These are phyloP conservation scores for Leptatherina wallacei DNA, from an alignment of 2,797 vertebrate genomes.

Conservation along the genomic window DNA sequence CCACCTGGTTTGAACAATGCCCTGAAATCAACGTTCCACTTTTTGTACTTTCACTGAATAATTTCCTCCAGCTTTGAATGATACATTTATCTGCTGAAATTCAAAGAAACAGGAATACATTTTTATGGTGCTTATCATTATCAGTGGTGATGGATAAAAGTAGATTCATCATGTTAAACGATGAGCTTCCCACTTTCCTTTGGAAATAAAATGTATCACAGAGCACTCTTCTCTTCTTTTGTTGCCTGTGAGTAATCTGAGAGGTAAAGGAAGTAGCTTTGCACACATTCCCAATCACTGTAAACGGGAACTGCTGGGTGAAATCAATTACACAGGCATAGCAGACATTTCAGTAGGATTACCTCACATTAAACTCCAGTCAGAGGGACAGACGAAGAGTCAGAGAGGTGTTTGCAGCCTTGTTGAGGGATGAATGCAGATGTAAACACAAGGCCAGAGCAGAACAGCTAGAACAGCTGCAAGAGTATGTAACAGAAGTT, in stretches of 20 bases:
- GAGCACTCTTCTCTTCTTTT: conserved; percentile 46
- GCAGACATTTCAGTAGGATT: conserved; percentile 66
- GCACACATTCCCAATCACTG: conserved; percentile 58
- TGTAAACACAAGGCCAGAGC: conserved; percentile 67
- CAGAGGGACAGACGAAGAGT: conserved; percentile 7
- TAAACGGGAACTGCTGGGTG: conserved; percentile 55
- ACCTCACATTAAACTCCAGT: conserved; percentile 62
- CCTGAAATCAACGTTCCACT: conserved; percentile 31
- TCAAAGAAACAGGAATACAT: conserved; percentile 42
- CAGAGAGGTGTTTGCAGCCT: conserved; percentile 34
- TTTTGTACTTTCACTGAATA: conserved; percentile 14
- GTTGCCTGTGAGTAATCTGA: conserved; percentile 56
- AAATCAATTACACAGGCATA: conserved; percentile 67
- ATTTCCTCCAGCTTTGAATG: conserved; percentile 31
- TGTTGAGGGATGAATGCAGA: conserved; percentile 46
- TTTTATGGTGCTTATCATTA: conserved; percentile 29
- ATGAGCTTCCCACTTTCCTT: conserved; percentile 43
- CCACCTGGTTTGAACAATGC: conserved; percentile 48
- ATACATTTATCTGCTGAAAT: conserved; percentile 38
- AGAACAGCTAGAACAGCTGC: conserved; percentile 43
- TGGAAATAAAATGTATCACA: conserved; percentile 48
- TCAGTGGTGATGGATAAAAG: conserved; percentile 43
- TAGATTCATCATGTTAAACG: conserved; percentile 54
- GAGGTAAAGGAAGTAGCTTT: conserved; percentile 43
- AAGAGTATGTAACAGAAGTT: conserved; percentile 45